Evolutionary conservation across 2,888 invertebrate genomes (phyloP), one percentile per base, ranked within the genome.

Genomic region (Noctua janthe): DNA sequence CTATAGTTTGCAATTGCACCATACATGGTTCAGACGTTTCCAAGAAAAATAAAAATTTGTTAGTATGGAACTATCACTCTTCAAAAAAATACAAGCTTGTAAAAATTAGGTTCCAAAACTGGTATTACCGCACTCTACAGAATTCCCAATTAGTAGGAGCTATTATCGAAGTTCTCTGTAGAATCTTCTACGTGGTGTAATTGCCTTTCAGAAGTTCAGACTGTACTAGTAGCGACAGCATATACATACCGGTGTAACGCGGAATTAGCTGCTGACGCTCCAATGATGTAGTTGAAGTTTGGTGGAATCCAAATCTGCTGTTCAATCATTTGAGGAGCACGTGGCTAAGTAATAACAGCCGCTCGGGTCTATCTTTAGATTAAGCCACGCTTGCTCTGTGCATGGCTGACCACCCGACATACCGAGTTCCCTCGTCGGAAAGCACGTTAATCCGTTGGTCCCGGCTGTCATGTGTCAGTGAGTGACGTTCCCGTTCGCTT

Each of bases 121-220:
- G 74, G 85, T 89, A 87, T 82, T 67, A 87, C 43, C 90, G 78
- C 2, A 35, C 93, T 90, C 91, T 88, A 76, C 81, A 82, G 0
- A 83, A 74, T 84, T 90, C 89, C 91, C 92, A 90, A 91, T 92
- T 91, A 91, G 90, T 80, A 80, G 64, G 72, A 81, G 84, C 87
- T 80, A 89, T 88, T 89, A 86, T 84, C 88, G 84, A 84, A 85
- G 88, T 84, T 87, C 90, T 88, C 86, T 80, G 78, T 83, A 80
- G 91, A 84, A 87, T 88, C 91, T 89, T 78, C 90, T 91, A 88
- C 91, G 91, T 91, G 92, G 87, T 91, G 92, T 94, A 93, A 94
- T 94, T 94, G 93, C 93, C 92, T 94, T 92, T 91, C 91, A 93
- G 92, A 88, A 88, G 85, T 86, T 84, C 90, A 88, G 90, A 91